A percentile compares a stretch with the other conserved stretches of the same genome.
Conservation (phyloP, 2,113 vertebrate species). For the Fulica atra region DNA sequence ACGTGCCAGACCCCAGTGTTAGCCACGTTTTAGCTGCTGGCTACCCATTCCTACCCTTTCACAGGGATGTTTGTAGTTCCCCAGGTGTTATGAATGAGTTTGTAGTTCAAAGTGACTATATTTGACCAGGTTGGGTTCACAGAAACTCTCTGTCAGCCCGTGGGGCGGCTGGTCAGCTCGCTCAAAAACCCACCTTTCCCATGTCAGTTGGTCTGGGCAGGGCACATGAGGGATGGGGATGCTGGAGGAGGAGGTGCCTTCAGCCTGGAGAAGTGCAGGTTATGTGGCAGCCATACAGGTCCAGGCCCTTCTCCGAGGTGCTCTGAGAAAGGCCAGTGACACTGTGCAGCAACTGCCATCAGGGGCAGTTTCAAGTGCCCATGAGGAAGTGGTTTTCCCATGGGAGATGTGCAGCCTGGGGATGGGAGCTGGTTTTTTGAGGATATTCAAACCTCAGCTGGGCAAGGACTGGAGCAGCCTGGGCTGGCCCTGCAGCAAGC, state of each 20-base stretch:
- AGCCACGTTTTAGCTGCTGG: background rate
- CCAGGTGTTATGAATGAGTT: background rate
- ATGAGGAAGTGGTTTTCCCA: background rate
- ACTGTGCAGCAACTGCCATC: background rate
- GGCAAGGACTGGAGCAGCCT: background rate
- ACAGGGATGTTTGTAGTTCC: background rate
- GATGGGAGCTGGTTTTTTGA: background rate
- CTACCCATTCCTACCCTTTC: background rate
- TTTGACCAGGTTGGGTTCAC: background rate
- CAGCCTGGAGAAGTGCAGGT: background rate
- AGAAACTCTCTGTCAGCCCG: background rate
- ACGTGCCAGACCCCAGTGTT: accelerated
- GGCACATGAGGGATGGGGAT: background rate
- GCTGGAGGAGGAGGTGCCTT: background rate
- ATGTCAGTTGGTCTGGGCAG: background rate
- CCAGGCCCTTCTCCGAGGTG: background rate
- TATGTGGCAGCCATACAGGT: background rate
- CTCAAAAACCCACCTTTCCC: background rate
- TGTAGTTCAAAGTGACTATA: background rate
- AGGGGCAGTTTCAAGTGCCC: background rate
- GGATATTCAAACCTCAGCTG: background rate
- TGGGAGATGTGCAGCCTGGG: background rate
- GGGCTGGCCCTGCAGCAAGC: background rate
- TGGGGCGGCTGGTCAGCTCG: background rate
- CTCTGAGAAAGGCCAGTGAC: background rate